Evolutionary conservation across 2,888 invertebrate species (phyloP).

Genomic region (Zygaena filipendulae): DNA sequence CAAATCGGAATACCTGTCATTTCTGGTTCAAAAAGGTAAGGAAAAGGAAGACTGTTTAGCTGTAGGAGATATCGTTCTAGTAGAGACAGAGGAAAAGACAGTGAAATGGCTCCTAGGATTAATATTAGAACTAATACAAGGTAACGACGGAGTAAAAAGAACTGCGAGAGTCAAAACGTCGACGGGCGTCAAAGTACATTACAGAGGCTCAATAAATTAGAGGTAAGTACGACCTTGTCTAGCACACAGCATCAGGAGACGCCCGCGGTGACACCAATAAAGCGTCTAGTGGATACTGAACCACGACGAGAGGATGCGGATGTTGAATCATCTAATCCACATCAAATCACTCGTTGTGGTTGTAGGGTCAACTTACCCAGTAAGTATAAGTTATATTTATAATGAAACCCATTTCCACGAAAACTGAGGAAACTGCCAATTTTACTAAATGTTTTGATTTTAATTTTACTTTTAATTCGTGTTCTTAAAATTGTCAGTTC

Average conservation of each 20-base stretch:
- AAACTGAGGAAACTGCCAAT: no score
- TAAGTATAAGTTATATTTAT: neutral
- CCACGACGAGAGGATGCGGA: neutral
- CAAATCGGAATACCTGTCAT: constrained; percentile 6
- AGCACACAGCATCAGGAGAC: no score
- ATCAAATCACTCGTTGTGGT: neutral
- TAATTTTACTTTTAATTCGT: no score
- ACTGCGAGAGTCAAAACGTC: constrained; percentile 7
- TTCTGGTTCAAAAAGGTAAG: constrained; percentile 7
- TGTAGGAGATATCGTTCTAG: constrained; percentile 5
- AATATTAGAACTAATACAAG: constrained; percentile 5
- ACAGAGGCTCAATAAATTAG: no score
- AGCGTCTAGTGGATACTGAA: no score
- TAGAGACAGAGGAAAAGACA: constrained; percentile 5
- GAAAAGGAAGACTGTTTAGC: constrained; percentile 2
- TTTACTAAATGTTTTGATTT: no score
- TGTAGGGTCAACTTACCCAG: neutral
- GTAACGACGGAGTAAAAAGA: constrained; percentile 6
- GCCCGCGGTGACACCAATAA: no score
- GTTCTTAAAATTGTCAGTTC: no score
- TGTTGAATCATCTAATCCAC: no score
- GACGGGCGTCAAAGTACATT: constrained; percentile 3
- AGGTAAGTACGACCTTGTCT: no score
- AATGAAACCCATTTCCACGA: no score
- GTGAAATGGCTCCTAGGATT: constrained; percentile 10